Evolutionary conservation across 2,888 invertebrate species (phyloP).

Genomic region (Ormyrus nitidulus): DNA sequence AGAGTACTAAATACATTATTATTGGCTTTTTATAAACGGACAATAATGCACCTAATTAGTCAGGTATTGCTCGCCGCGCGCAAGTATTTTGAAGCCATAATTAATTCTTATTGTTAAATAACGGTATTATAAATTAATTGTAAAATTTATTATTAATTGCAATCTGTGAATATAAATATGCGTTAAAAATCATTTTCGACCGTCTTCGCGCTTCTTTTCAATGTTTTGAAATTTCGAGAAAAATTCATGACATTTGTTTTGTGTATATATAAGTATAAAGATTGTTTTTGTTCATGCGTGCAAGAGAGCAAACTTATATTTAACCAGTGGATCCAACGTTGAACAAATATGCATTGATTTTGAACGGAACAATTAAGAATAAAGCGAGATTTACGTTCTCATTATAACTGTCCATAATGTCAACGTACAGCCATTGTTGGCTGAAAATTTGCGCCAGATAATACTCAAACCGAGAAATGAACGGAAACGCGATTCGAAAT

Average conservation of each 20-base stretch:
- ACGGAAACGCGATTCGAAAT: not conserved
- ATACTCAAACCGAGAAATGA: conserved; percentile 13
- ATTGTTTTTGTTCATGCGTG: not conserved
- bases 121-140: no score
- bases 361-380: not conserved
- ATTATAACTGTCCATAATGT: conserved; percentile 38
- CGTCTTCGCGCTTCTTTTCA: no score
- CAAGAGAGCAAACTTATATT: conserved; percentile 24
- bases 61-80: no score
- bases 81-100: no score
- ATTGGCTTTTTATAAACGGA: not conserved
- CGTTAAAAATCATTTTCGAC: no score
- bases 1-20: not conserved
- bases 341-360: not conserved
- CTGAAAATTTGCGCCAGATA: conserved; percentile 4
- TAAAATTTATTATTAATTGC: no score
- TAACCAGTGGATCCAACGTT: conserved; percentile 15
- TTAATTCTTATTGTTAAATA: no score
- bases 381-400: conserved; percentile 31
- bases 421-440: conserved; percentile 18
- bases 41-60: conserved; percentile 44
- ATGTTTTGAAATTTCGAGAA: no score
- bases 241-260: no score
- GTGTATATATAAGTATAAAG: no score
- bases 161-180: no score